These are phyloP conservation scores for Dendrocincla fuliginosa DNA, from an alignment of 2,797 vertebrate genomes.

Conservation along the genomic window DNA sequence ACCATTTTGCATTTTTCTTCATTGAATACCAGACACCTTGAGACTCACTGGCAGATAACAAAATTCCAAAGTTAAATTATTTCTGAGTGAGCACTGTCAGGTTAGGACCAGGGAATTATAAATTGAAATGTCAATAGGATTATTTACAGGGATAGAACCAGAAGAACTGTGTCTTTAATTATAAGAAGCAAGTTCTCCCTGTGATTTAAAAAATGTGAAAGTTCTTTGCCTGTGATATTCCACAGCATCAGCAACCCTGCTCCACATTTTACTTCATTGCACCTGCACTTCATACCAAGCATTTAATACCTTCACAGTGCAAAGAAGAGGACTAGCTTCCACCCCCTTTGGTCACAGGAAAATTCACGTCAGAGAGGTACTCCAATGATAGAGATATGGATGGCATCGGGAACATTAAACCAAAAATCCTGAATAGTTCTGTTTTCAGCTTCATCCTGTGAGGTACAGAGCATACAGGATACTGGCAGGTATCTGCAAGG, in stretches of 20 bases:
- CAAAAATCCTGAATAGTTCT: neutral
- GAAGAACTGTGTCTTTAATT: neutral
- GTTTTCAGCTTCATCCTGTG: neutral
- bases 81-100: neutral
- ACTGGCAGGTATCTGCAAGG: neutral
- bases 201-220: neutral
- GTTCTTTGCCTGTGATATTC: neutral
- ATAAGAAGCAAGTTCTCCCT: neutral
- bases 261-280: neutral
- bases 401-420: neutral
- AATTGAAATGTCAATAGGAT: neutral
- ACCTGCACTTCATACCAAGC: neutral
- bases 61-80: neutral
- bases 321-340: neutral
- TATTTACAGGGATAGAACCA: neutral
- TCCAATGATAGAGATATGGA: neutral
- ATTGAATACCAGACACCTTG: neutral
- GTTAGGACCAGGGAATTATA: neutral
- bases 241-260: accelerated
- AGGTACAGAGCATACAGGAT: neutral
- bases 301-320: neutral
- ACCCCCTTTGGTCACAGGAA: neutral
- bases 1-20: neutral
- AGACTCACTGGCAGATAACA: neutral
- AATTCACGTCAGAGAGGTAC: neutral